Percentiles rank a stretch among this genome's conserved stretches.
phyloP scores from a whole-genome alignment of 1,140 invertebrate species.

The Triops cancriformis region DNA sequence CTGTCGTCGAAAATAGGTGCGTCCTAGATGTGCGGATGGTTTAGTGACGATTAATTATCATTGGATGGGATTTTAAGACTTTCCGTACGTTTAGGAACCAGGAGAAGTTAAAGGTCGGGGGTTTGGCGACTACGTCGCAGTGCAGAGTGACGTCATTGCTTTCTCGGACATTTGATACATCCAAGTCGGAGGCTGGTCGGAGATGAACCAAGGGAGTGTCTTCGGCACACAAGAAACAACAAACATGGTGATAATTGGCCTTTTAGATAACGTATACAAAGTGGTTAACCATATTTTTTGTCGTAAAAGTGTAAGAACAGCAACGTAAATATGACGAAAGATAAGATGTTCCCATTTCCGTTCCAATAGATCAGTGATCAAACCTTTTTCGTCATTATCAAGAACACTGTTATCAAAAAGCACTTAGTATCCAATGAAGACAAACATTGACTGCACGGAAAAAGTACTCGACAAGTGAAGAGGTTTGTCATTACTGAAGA shows the following conservation, averaged over 20 bases:
- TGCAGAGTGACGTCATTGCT: neutral
- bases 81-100: neutral
- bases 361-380: too few species aligned
- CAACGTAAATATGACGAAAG: too few species aligned
- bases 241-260: neutral
- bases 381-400: too few species aligned
- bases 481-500: too few species aligned
- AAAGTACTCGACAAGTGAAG: too few species aligned
- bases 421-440: too few species aligned
- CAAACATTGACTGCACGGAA: too few species aligned
- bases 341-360: too few species aligned
- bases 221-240: neutral
- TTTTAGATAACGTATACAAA: neutral
- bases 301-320: too few species aligned
- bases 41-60: too few species aligned
- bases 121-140: neutral
- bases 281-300: too few species aligned
- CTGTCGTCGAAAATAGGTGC: neutral
- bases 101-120: neutral
- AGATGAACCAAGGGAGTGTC: neutral
- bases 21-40: neutral
- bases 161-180: neutral
- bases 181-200: neutral
- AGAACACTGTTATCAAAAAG: too few species aligned
- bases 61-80: neutral